These are phyloP conservation scores for Lacanobia wlatinum DNA, from an alignment of 2,888 invertebrate species.

Conservation along the genomic window DNA sequence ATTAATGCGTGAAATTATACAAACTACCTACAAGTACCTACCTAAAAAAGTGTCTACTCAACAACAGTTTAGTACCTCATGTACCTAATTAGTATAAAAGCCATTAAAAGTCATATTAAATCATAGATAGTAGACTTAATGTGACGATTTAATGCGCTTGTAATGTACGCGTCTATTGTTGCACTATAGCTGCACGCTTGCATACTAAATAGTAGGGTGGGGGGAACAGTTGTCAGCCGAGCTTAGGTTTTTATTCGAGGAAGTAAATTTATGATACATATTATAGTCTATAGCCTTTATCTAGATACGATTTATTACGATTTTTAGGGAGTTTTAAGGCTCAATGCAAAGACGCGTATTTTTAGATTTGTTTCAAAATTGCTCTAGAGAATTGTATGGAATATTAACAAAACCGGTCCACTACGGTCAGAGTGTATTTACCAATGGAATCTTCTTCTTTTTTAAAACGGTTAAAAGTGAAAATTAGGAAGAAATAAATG, in stretches of 20 bases:
- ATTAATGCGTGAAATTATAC: too few species aligned
- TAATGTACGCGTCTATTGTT: constrained; percentile 69
- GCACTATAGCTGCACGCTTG: constrained; percentile 46
- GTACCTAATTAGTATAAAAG: constrained; percentile 41
- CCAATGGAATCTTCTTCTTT: not conserved
- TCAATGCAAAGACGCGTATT: too few species aligned
- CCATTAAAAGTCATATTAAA: constrained; percentile 52
- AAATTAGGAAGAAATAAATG: too few species aligned
- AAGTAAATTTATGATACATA: too few species aligned
- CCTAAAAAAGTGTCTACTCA: not conserved
- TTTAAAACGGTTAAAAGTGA: not conserved
- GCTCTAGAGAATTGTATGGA: too few species aligned
- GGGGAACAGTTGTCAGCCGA: not conserved
- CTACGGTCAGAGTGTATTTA: too few species aligned
- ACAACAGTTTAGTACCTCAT: not conserved
- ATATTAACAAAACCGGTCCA: too few species aligned
- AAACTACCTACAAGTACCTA: not conserved
- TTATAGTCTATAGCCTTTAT: too few species aligned
- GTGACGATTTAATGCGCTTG: constrained; percentile 60
- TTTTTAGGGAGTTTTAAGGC: too few species aligned
- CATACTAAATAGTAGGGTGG: constrained; percentile 61
- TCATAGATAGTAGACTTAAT: constrained; percentile 53
- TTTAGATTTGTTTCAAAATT: too few species aligned
- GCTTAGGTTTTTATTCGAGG: not conserved
- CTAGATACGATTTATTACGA: too few species aligned